Evolutionary conservation across 1,140 invertebrate species (phyloP).

Genomic region (Sycophaga agraensis): DNA sequence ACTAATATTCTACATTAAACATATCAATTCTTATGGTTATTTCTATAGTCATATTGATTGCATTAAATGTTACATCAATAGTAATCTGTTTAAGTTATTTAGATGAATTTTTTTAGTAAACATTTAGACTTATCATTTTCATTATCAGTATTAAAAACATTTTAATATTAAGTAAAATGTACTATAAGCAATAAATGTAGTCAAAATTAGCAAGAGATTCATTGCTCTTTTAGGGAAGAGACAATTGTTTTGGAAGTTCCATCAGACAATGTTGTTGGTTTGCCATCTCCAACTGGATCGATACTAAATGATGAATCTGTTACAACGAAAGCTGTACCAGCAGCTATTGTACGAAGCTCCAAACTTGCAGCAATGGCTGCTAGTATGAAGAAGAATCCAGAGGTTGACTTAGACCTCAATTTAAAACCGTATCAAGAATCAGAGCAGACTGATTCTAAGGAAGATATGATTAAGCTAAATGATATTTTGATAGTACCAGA

Average conservation of each 20-base stretch:
- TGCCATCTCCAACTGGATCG: neutral
- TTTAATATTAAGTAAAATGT: neutral
- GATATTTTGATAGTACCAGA: slow-evolving; percentile 44
- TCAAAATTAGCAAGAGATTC: slow-evolving; percentile 29
- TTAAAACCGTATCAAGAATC: slow-evolving; percentile 24
- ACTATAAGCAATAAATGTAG: slow-evolving; percentile 12
- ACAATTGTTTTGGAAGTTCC: slow-evolving; percentile 45
- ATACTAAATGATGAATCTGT: slow-evolving; percentile 1
- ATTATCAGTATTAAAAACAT: neutral
- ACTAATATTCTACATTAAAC: too few relatives aligned
- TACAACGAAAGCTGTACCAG: slow-evolving; percentile 41
- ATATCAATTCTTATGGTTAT: too few relatives aligned
- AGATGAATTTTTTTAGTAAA: slow-evolving; percentile 17
- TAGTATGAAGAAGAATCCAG: slow-evolving; percentile 44
- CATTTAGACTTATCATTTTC: neutral
- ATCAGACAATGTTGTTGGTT: neutral
- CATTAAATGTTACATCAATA: too few relatives aligned
- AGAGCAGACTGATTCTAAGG: slow-evolving; percentile 29
- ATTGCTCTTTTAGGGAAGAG: slow-evolving; percentile 47
- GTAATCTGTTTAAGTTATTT: slow-evolving; percentile 4
- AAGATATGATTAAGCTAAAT: slow-evolving; percentile 38
- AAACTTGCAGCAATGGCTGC: slow-evolving; percentile 54
- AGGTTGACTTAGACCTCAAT: slow-evolving; percentile 33
- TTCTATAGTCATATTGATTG: neutral
- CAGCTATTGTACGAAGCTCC: slow-evolving; percentile 47